A percentile compares a stretch with the other conserved stretches of the same genome.
These are phyloP conservation scores for Hydrochoerus hydrochaeris DNA, from an alignment of 2,113 vertebrate genomes.

Conservation along the genomic window DNA sequence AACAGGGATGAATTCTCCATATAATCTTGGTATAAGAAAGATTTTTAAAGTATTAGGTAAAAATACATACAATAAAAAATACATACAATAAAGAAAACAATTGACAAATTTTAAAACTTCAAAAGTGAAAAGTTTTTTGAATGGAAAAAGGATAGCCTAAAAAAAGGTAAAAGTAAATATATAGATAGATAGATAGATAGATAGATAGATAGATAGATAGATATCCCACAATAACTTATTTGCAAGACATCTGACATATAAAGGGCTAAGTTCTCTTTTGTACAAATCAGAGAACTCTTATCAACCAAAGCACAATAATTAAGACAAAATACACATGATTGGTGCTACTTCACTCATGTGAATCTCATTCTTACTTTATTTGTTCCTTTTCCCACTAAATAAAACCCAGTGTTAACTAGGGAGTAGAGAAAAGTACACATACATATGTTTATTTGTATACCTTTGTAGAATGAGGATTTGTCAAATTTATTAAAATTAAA, in stretches of 20 bases:
- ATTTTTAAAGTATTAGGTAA: conserved; percentile 3
- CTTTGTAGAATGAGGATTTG: background rate
- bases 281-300: conserved; percentile 7
- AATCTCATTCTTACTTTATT: background rate
- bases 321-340: background rate
- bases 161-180: background rate
- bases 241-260: background rate
- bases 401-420: background rate
- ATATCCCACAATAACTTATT: background rate
- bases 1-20: background rate
- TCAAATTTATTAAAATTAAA: conserved; percentile 30
- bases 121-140: background rate
- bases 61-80: background rate
- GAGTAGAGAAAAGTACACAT: background rate
- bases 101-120: background rate
- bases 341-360: background rate
- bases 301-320: background rate
- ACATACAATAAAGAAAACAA: background rate
- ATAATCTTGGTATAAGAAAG: background rate
- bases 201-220: background rate
- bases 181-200: background rate
- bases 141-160: background rate
- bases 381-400: background rate
- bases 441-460: background rate
- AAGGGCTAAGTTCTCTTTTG: background rate